Base-by-base conservation (phyloP, 2,113 vertebrate species). In the human region DNA sequence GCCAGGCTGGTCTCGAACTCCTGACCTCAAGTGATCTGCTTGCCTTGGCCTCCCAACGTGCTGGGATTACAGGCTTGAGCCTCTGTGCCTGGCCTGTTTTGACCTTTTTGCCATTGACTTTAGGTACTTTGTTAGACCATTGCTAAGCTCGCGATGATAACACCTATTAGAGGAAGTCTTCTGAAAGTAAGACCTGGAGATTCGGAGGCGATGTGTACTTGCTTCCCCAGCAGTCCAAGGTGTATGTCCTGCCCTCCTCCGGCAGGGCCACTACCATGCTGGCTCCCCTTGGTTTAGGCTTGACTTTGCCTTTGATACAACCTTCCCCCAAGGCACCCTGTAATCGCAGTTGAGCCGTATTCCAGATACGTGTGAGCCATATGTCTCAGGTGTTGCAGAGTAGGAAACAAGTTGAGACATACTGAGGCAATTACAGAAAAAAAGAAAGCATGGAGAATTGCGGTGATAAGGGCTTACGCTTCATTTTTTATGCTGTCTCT, bases 241-340 rank as follows among this genome's bases (percentile, higher is more conserved):
- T 18, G 6, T 22, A 9, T 7, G 1, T 20, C 80, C n/a, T n/a
- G 10, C 5, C 8, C 23, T 79, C 23, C 20, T 20, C 12, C 22
- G 4, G 12, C n/a, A 38, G 38, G 8, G 48, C 13, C 43, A 10
- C 16, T 2, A 0, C 48, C 18, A 2, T 3, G n/a, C 78, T n/a
- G 16, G n/a, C 1, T 64, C 2, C 23, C 40, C 40, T 27, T 48
- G n/a, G 66, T 16, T 25, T 40, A 59, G 25, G 12, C 52, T n/a
- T 55, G 88, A 48, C 40, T 38, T 43, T 55, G 48, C 43, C 68
- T 84, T 61, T 32, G 72, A 64, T 61, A 14, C 1, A 20, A 20
- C 25, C 14, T 55, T 61, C 6, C 22, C n/a, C 11, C 1, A 2
- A 11, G 2, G 22, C 4, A 1, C 30, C 0, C 25, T 3, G 5